Conservation (phyloP, 2,888 invertebrate species). For the Heliconius erato region DNA sequence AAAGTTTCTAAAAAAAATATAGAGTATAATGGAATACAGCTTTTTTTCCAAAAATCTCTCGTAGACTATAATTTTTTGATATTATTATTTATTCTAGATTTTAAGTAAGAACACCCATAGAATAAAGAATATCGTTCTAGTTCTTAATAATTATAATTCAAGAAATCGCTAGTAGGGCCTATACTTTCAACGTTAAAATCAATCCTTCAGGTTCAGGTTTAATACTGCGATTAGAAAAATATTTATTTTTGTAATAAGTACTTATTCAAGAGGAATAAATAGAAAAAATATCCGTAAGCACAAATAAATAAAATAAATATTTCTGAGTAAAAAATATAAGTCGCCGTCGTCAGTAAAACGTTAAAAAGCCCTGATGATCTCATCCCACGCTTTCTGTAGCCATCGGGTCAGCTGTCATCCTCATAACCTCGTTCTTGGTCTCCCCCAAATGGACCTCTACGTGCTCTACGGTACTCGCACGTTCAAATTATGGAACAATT, state of each 20-base stretch:
- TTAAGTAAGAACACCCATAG: too few species aligned
- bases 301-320: not conserved
- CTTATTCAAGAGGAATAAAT: not conserved
- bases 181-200: too few species aligned
- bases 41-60: not conserved
- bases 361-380: not conserved
- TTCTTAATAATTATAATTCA: not conserved
- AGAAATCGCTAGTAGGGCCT: not conserved
- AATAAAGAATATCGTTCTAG: too few species aligned
- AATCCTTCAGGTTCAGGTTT: too few species aligned
- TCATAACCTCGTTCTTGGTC: not conserved
- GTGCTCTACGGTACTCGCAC: not conserved
- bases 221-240: too few species aligned
- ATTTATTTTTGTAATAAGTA: too few species aligned
- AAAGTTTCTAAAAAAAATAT: not conserved
- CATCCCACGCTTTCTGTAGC: not conserved
- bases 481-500: not conserved
- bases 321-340: not conserved
- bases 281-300: not conserved
- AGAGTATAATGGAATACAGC: not conserved
- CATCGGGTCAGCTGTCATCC: conserved; percentile 4
- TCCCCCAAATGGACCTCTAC: not conserved
- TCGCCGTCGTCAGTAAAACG: not conserved
- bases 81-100: too few species aligned
- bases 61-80: too few species aligned